A percentile compares a stretch with the other conserved stretches of the same genome.
These are phyloP conservation scores for Scolopax bukidnonensis DNA, from an alignment of 2,797 vertebrate species.

Conservation along the genomic window DNA sequence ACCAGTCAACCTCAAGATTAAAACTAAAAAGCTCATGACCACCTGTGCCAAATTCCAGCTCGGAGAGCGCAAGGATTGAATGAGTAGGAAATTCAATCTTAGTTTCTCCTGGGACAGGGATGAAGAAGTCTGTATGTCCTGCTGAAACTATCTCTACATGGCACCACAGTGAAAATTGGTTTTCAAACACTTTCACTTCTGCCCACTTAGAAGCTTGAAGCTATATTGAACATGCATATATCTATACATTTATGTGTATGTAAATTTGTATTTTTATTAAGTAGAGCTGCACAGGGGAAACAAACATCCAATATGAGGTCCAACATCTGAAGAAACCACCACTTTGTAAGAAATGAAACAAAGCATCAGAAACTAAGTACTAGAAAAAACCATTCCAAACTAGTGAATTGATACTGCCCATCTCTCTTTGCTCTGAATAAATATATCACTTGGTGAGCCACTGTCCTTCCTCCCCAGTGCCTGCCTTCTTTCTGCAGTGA, in stretches of 20 bases:
- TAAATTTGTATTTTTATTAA: background rate
- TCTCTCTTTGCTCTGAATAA: background rate
- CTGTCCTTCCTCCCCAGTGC: background rate
- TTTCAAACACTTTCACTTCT: background rate
- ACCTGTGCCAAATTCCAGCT: background rate
- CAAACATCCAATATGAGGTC: background rate
- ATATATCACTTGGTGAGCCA: background rate
- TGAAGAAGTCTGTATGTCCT: background rate
- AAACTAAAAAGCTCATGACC: background rate
- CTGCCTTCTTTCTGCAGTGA: background rate
- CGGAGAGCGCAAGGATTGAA: background rate
- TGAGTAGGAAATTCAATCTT: background rate
- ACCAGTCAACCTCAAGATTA: background rate
- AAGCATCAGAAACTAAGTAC: background rate
- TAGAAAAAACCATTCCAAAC: background rate
- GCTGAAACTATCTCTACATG: background rate
- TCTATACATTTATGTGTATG: background rate
- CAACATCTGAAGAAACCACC: background rate
- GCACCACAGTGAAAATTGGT: background rate
- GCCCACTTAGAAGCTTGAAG: background rate
- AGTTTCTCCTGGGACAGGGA: background rate
- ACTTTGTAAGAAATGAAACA: background rate
- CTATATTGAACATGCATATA: background rate
- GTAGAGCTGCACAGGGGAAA: background rate
- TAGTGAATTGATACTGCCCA: background rate